Evolutionary conservation across 2,113 vertebrate genomes (phyloP).

Genomic region (Gambusia holbrooki): DNA sequence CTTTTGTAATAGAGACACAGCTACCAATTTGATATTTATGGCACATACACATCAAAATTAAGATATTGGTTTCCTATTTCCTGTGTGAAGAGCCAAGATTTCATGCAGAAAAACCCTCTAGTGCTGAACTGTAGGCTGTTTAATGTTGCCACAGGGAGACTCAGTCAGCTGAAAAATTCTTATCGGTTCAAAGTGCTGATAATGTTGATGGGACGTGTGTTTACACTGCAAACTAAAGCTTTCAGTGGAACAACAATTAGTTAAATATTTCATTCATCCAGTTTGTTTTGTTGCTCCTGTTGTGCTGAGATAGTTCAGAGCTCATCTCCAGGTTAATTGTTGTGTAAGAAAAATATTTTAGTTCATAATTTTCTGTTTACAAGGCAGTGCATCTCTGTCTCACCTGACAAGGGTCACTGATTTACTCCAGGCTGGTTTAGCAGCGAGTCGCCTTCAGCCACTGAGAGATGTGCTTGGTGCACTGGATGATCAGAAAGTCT

Average conservation of each 20-base stretch:
- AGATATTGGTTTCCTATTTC: no score
- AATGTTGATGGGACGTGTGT: not conserved
- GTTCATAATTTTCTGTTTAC: conserved; percentile 59
- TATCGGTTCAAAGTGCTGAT: no score
- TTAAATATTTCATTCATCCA: conserved; percentile 1
- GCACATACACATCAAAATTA: not conserved
- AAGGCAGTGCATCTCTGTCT: conserved; percentile 23
- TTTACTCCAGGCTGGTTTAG: conserved; percentile 56
- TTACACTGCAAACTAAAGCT: not conserved
- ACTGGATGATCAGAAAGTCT: conserved; percentile 64
- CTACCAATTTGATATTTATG: no score
- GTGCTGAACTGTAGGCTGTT: no score
- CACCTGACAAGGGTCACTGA: conserved; percentile 50
- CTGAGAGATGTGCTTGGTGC: conserved; percentile 57
- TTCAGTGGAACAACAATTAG: not conserved
- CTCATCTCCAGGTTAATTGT: conserved; percentile 62
- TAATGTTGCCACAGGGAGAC: no score
- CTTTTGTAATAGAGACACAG: no score
- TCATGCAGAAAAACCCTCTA: no score
- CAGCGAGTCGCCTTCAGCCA: conserved; percentile 52
- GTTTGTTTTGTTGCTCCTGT: conserved; percentile 25
- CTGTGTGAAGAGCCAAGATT: no score
- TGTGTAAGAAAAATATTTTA: conserved; percentile 39
- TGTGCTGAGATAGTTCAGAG: conserved; percentile 22
- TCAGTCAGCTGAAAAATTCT: no score